Evolutionary conservation across 1,140 invertebrate genomes (phyloP).

Genomic region (Melanaphis sacchari): DNA sequence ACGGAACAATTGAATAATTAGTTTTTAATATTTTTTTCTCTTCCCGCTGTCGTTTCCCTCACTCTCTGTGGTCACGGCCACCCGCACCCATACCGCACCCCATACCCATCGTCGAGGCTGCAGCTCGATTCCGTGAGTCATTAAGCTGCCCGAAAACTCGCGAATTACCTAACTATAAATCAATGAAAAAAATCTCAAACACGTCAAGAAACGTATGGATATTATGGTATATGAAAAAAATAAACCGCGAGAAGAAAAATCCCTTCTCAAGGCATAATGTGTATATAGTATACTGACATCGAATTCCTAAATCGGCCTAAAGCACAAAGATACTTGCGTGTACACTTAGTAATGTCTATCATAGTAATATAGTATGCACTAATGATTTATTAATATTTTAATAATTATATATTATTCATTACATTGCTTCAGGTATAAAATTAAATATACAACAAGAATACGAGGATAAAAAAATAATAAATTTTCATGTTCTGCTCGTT

Average conservation of each 20-base stretch:
- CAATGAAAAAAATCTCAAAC: background rate
- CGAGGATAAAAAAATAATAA: background rate
- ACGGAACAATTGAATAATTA: slow-evolving; percentile 47
- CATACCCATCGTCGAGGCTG: background rate
- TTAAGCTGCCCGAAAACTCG: background rate
- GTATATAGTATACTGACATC: background rate
- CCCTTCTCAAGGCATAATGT: background rate
- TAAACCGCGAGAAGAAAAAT: background rate
- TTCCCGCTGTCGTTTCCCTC: background rate
- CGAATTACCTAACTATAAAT: slow-evolving; percentile 25
- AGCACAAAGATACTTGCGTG: background rate
- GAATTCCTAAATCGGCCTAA: background rate
- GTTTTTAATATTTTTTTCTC: slow-evolving; percentile 46
- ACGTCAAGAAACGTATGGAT: background rate
- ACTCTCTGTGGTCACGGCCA: background rate
- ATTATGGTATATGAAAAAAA: background rate
- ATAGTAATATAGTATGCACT: background rate
- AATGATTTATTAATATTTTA: background rate
- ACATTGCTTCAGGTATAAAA: background rate
- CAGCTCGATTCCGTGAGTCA: background rate
- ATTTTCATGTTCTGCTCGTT: background rate
- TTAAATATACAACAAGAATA: background rate
- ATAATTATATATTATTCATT: background rate
- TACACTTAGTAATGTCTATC: background rate
- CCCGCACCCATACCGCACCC: background rate